Conservation (phyloP, 1,140 invertebrate genomes). For the Gonioctena quinquepunctata region DNA sequence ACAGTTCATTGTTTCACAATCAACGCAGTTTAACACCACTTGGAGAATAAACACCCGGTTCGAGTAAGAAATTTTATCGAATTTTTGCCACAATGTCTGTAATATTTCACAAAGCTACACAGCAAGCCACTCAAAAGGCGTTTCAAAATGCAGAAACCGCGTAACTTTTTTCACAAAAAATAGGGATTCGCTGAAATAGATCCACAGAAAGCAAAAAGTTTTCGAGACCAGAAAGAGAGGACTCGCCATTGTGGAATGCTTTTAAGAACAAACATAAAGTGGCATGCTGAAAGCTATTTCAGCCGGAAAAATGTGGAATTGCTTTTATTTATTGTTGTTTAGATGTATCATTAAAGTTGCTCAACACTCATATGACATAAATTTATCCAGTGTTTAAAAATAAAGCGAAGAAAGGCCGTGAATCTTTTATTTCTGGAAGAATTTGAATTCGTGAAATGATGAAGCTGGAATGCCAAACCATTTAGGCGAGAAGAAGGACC, state of each 20-base stretch:
- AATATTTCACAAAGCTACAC: not conserved
- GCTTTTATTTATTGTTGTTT: constrained; percentile 11
- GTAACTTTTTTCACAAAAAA: not conserved
- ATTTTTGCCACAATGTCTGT: not conserved
- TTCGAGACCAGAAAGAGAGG: constrained; percentile 1
- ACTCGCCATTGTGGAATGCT: constrained; percentile 6
- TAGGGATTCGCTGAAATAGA: not conserved
- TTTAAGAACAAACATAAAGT: constrained; percentile 4
- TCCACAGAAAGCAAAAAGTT: no score
- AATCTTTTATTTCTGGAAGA: constrained; percentile 5
- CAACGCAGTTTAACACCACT: no score
- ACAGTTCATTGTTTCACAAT: no score
- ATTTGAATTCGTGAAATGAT: not conserved
- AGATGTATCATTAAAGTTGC: constrained; percentile 10
- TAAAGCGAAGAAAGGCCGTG: not conserved
- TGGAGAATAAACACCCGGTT: no score
- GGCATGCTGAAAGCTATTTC: not conserved
- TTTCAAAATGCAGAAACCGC: not conserved
- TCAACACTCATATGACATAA: constrained; percentile 10
- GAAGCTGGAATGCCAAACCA: no score
- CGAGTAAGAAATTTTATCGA: not conserved
- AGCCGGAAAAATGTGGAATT: constrained; percentile 5
- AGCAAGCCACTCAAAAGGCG: not conserved
- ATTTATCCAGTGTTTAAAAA: constrained; percentile 12
- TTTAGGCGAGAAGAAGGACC: no score